Evolutionary conservation across 2,113 vertebrate species (phyloP).

Genomic region (Dunckerocampus dactyliophorus): DNA sequence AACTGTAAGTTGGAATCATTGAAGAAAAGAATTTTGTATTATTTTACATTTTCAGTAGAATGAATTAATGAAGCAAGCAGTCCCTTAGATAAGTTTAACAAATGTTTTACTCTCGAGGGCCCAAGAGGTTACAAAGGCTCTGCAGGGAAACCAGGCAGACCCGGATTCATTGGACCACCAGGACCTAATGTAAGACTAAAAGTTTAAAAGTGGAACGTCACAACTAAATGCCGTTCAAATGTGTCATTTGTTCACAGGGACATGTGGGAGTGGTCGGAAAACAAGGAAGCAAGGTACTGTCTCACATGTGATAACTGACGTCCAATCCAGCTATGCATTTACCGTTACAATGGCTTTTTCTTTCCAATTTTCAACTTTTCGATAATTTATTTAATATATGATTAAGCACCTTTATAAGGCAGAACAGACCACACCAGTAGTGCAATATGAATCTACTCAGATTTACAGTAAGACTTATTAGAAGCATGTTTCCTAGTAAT

Average conservation of each 20-base stretch:
- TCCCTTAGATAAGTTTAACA: constrained; percentile 43
- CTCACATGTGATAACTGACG: constrained; percentile 17
- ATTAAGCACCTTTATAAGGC: too few species aligned
- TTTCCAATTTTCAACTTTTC: too few species aligned
- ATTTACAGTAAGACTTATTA: too few species aligned
- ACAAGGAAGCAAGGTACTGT: constrained; percentile 68
- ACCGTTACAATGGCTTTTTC: too few species aligned
- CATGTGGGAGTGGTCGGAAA: constrained; percentile 68
- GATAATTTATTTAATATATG: too few species aligned
- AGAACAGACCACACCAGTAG: too few species aligned
- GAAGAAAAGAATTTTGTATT: constrained; percentile 22
- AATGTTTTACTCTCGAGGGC: constrained; percentile 63
- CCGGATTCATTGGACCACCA: constrained; percentile 72
- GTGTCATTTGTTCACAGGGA: constrained; percentile 64
- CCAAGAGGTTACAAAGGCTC: constrained; percentile 70
- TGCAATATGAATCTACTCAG: too few species aligned
- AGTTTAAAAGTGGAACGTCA: constrained; percentile 43
- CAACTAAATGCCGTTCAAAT: constrained; percentile 31
- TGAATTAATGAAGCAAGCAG: constrained; percentile 39
- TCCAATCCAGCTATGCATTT: too few species aligned
- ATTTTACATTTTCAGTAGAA: constrained; percentile 45
- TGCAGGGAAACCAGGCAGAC: constrained; percentile 74
- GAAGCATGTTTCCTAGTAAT: too few species aligned
- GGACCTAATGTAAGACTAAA: constrained; percentile 67
- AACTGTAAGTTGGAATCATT: constrained; percentile 64